Base-by-base conservation (phyloP, 1,140 invertebrate species). In the Anastatus disparis region DNA sequence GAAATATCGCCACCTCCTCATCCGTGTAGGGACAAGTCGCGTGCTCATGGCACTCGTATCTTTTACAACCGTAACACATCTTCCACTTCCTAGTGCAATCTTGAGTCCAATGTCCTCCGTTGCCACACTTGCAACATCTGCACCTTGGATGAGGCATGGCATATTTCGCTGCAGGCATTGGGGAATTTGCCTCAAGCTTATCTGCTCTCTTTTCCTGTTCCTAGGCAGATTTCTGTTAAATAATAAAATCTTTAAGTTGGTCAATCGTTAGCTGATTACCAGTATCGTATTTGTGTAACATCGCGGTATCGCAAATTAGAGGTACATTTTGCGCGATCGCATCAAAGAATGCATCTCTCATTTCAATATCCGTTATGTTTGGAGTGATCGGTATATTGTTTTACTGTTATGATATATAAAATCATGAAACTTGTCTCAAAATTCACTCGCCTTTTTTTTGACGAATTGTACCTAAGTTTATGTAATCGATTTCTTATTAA, bases 341-440 rank as follows among this genome's bases (percentile, higher is more conserved):
- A 17, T 68, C 46, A 42, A 53, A 72, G 17, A 72, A 67, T 1
- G 52, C 38, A 56, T 68, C 71, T 9, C 64, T 29, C 40, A 59
- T 64, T 40, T 72, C 59, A 2, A 40, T 29, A 15, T 72, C 59
- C 4, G 63, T 44, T 4, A 50, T 20, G 1, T 26, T 13, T 3
- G 17, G 35, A 12, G 31, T 31, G 15, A 46, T 48, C 12, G 65
- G 42, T 12, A 70, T 40, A 22, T 27, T 66, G 26, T 72, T 56
- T 31, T 70, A 70, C 35, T 38, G 66, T 55, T 55, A 42, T 50
- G 72, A 31, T 20, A 75, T 31, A n/a, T n/a, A n/a, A n/a, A n/a
- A 40, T 75, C 65, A 26, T 75, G 56, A 38, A 70, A 72, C 4
- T 53, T 46, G 31, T 72, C 42, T 31, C 56, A 72, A 42, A 72